Percentiles rank a stretch among this genome's conserved stretches.
Conservation (phyloP, 2,888 invertebrate genomes). For the Drosophila hamatofila region DNA sequence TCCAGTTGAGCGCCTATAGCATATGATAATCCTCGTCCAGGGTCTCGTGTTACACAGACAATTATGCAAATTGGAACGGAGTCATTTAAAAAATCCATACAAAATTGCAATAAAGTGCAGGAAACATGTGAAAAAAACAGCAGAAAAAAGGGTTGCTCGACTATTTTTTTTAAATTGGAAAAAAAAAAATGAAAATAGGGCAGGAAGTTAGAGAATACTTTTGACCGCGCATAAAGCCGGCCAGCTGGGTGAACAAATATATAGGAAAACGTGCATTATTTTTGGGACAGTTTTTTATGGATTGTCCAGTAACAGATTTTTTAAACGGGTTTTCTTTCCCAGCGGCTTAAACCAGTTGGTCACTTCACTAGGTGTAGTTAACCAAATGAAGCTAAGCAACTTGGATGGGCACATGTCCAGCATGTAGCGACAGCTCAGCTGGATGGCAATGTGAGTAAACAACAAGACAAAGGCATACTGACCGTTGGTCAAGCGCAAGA, state of each 20-base stretch:
- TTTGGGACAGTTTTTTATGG: constrained; percentile 14
- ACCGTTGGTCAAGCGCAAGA: constrained; percentile 37
- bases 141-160: constrained; percentile 53
- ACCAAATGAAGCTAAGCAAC: constrained; percentile 10
- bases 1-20: background rate
- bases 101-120: constrained; percentile 52
- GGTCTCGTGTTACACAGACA: constrained; percentile 47
- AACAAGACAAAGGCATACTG: constrained; percentile 19
- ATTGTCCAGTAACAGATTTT: constrained; percentile 30
- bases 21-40: constrained; percentile 19
- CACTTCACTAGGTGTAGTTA: constrained; percentile 21
- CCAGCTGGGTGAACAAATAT: constrained; percentile 34
- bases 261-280: constrained; percentile 13
- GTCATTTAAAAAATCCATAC: constrained; percentile 21
- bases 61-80: constrained; percentile 59
- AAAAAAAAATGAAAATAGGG: constrained; percentile 31
- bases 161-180: constrained; percentile 40
- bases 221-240: constrained; percentile 22
- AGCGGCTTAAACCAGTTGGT: constrained; percentile 64
- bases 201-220: constrained; percentile 43
- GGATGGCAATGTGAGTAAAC: constrained; percentile 11
- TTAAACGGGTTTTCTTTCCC: constrained; percentile 69
- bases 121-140: constrained; percentile 25
- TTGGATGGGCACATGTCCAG: background rate
- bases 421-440: constrained; percentile 27